These are phyloP conservation scores for Gnathonemus echidnorhynchus DNA, from an alignment of 2,113 vertebrate species.

Conservation along the genomic window DNA sequence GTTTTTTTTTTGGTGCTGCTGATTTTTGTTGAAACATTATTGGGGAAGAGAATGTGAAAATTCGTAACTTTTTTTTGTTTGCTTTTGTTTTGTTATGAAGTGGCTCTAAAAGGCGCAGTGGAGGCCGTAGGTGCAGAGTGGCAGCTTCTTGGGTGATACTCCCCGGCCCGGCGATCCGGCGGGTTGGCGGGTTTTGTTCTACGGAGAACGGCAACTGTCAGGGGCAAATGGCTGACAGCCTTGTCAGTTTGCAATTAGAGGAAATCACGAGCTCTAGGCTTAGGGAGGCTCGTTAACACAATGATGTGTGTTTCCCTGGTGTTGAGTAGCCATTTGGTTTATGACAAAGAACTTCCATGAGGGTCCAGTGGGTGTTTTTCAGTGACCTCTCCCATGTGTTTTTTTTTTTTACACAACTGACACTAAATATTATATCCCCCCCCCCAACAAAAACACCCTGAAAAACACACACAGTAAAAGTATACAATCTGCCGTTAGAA, in stretches of 20 bases:
- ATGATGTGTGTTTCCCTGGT: constrained; percentile 40
- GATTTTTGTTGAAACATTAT: constrained; percentile 50
- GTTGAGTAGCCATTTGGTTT: constrained; percentile 50
- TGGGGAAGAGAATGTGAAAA: constrained; percentile 64
- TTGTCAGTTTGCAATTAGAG: neutral
- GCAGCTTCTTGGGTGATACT: constrained; percentile 28
- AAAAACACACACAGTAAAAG: constrained; percentile 13
- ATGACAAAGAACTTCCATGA: constrained; percentile 48
- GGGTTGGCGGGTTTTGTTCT: constrained; percentile 35
- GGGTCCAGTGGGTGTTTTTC: constrained; percentile 41
- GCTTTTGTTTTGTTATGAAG: constrained; percentile 56
- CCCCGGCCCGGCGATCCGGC: constrained; percentile 31
- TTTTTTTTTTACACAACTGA: constrained; percentile 42
- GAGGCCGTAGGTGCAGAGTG: constrained; percentile 42
- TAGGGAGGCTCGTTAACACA: constrained; percentile 11
- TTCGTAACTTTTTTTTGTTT: constrained; percentile 52
- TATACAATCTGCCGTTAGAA: neutral
- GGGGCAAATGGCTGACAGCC: neutral
- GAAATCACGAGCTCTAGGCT: neutral
- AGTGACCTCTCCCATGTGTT: constrained; percentile 36
- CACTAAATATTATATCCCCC: constrained; percentile 5
- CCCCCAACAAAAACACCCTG: neutral
- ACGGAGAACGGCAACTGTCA: constrained; percentile 11
- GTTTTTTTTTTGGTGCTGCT: constrained; percentile 47
- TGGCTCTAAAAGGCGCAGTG: constrained; percentile 50